Percentiles rank a stretch among this genome's conserved stretches.
Conservation (phyloP, 2,888 invertebrate species). For the Zele albiditarsus region DNA sequence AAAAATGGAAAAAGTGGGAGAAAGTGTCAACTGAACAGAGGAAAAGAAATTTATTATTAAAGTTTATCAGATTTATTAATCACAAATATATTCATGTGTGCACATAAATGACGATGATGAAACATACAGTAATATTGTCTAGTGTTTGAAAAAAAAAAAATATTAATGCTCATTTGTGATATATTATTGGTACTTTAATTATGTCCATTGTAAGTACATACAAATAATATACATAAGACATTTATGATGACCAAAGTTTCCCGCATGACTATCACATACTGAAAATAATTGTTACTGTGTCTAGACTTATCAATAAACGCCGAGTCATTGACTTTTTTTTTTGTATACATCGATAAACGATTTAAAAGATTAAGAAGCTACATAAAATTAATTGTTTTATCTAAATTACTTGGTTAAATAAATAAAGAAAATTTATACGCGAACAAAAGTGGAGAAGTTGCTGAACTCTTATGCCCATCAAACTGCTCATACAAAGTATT, state of each 20-base stretch:
- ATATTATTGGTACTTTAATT: constrained; percentile 2
- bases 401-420: too few species aligned
- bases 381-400: too few species aligned
- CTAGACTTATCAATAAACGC: constrained; percentile 7
- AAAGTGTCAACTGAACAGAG: background rate
- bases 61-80: background rate
- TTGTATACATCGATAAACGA: background rate
- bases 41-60: background rate
- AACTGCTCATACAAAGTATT: background rate
- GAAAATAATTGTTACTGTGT: background rate
- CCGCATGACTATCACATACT: constrained; percentile 1
- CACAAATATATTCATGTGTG: background rate
- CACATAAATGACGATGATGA: background rate
- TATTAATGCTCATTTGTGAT: background rate
- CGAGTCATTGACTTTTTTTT: background rate
- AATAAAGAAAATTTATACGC: too few species aligned
- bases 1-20: background rate
- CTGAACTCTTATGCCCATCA: too few species aligned
- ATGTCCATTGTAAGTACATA: background rate
- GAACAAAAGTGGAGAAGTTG: too few species aligned
- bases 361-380: too few species aligned
- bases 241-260: background rate
- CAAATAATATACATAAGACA: background rate
- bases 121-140: background rate
- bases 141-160: background rate